Conservation (phyloP, 2,797 vertebrate species). For the Clarias fuscus region DNA sequence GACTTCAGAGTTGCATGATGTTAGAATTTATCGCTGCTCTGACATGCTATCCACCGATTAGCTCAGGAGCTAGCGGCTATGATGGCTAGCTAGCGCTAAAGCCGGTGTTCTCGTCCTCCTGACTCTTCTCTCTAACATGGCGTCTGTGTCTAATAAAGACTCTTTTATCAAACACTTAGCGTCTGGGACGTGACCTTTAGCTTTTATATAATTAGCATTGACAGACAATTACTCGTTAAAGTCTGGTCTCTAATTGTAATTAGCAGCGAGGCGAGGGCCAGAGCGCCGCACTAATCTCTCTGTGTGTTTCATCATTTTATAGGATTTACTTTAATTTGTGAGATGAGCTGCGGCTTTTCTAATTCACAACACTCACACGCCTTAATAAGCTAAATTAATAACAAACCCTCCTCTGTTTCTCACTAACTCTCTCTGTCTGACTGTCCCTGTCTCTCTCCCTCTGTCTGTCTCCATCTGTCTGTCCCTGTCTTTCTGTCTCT, state of each 20-base stretch:
- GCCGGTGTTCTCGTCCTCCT: not conserved
- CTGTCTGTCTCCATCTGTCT: too few species aligned
- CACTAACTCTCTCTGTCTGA: conserved; percentile 49
- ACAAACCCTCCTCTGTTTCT: conserved; percentile 36
- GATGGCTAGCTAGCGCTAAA: not conserved
- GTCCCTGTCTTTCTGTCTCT: too few species aligned
- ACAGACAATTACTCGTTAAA: conserved; percentile 65
- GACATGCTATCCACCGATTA: not conserved
- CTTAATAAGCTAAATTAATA: conserved; percentile 82
- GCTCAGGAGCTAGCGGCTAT: not conserved
- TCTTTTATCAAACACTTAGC: conserved; percentile 13
- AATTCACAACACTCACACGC: conserved; percentile 64
- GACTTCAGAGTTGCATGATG: not conserved
- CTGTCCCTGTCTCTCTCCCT: too few species aligned
- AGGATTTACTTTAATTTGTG: conserved; percentile 66
- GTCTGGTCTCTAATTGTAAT: conserved; percentile 60
- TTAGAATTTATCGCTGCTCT: not conserved
- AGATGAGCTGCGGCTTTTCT: conserved; percentile 60
- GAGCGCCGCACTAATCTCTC: conserved; percentile 57
- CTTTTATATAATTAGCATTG: conserved; percentile 48
- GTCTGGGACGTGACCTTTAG: conserved; percentile 10
- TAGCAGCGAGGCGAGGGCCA: conserved; percentile 36
- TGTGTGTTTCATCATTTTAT: conserved; percentile 2
- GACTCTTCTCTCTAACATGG: not conserved
- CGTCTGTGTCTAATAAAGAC: not conserved